phyloP scores from a whole-genome alignment of 2,888 invertebrate species.

The Cryptus viduatorius region DNA sequence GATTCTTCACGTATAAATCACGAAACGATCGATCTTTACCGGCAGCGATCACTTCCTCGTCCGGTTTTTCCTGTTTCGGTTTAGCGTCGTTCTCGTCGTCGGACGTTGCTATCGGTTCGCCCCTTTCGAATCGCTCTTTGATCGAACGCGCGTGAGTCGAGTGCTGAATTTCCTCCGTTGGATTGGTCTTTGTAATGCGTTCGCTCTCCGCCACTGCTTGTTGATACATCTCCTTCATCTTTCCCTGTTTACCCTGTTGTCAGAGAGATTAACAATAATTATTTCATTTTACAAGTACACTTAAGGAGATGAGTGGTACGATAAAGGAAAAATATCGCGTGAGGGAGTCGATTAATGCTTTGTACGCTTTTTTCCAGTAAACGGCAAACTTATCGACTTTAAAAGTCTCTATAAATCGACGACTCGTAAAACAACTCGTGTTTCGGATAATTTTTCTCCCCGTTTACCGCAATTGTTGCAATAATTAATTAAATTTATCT shows the following conservation, averaged over 20 bases:
- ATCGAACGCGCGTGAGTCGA: slow-evolving; percentile 87
- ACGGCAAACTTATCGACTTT: too few species aligned
- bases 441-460: too few species aligned
- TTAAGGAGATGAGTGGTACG: not conserved
- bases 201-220: slow-evolving; percentile 94
- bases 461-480: too few species aligned
- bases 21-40: slow-evolving; percentile 85
- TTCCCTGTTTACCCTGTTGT: slow-evolving; percentile 93
- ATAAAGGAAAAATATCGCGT: not conserved
- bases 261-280: slow-evolving; percentile 40
- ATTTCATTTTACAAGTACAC: not conserved
- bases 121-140: slow-evolving; percentile 93
- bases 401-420: not conserved
- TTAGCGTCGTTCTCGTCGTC: slow-evolving; percentile 87
- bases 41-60: slow-evolving; percentile 92
- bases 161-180: slow-evolving; percentile 83
- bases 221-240: slow-evolving; percentile 96
- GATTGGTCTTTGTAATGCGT: slow-evolving; percentile 85
- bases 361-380: too few species aligned
- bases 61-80: slow-evolving; percentile 88
- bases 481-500: too few species aligned
- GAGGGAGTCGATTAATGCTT: not conserved
- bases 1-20: not conserved
- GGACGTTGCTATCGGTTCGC: slow-evolving; percentile 87
- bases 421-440: too few species aligned